A percentile compares a stretch with the other conserved stretches of the same genome.
Conservation (phyloP, 2,888 invertebrate genomes). For the Strigamia maritima region DNA sequence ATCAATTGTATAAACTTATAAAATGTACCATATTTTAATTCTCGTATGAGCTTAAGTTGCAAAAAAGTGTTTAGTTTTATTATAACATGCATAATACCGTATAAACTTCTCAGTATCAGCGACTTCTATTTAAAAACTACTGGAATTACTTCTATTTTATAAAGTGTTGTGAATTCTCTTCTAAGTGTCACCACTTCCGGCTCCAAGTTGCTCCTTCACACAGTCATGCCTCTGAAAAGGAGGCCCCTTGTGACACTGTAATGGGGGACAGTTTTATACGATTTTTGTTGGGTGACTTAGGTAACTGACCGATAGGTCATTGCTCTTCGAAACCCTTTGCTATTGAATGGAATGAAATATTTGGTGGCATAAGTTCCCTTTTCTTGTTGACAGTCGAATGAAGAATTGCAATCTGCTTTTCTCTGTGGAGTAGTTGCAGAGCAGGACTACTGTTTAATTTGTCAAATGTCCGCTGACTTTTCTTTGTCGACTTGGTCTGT, state of each 20-base stretch:
- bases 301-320: slow-evolving; percentile 31
- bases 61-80: too few relatives aligned
- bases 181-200: slow-evolving; percentile 26
- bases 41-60: too few relatives aligned
- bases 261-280: slow-evolving; percentile 21
- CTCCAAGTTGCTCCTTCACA: slow-evolving; percentile 16
- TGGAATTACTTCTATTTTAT: background rate
- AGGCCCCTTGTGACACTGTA: slow-evolving; percentile 28
- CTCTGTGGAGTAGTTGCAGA: background rate
- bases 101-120: too few relatives aligned
- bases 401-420: slow-evolving; percentile 34
- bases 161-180: slow-evolving; percentile 1
- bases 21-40: too few relatives aligned
- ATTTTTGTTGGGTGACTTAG: slow-evolving; percentile 27
- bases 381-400: slow-evolving; percentile 25
- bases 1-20: too few relatives aligned
- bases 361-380: slow-evolving; percentile 20
- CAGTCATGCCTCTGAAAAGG: slow-evolving; percentile 27
- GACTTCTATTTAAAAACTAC: background rate
- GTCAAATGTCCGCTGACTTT: slow-evolving; percentile 34
- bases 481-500: slow-evolving; percentile 32
- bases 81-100: too few relatives aligned
- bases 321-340: slow-evolving; percentile 33
- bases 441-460: slow-evolving; percentile 34
- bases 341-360: slow-evolving; percentile 26